Evolutionary conservation across 2,797 vertebrate species (phyloP).

Genomic region (Epinephelus coioides): DNA sequence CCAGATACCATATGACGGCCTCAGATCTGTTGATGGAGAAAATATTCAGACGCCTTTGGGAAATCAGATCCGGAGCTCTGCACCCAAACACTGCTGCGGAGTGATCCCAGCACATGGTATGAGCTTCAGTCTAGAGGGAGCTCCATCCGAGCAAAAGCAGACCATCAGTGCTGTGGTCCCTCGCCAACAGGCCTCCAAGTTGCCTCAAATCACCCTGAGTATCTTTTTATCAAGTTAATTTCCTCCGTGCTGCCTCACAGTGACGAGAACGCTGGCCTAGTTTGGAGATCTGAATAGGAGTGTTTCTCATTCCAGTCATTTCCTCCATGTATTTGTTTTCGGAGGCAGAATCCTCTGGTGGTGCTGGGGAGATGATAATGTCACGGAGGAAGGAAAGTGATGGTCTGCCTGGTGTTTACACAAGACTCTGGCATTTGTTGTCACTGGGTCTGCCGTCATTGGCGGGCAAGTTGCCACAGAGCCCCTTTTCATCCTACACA

Average conservation of each 20-base stretch:
- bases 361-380: constrained; percentile 49
- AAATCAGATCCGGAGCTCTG: constrained; percentile 40
- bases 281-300: constrained; percentile 46
- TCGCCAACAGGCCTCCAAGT: constrained; percentile 16
- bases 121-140: constrained; percentile 12
- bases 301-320: constrained; percentile 47
- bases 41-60: constrained; percentile 28
- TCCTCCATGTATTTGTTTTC: constrained; percentile 67
- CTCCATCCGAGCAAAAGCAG: constrained; percentile 12
- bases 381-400: constrained; percentile 66
- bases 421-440: constrained; percentile 64
- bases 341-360: constrained; percentile 46
- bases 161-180: constrained; percentile 7
- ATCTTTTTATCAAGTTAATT: constrained; percentile 56
- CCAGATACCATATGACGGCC: not conserved
- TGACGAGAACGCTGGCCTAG: constrained; percentile 46
- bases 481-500: constrained; percentile 24
- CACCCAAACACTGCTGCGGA: not conserved
- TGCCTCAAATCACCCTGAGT: constrained; percentile 13
- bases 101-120: not conserved
- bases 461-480: constrained; percentile 58
- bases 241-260: constrained; percentile 51
- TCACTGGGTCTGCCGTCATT: constrained; percentile 55
- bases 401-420: constrained; percentile 68
- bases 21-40: constrained; percentile 18